Evolutionary conservation across 2,113 vertebrate genomes (phyloP), one percentile per base, ranked within the genome.

Genomic region (Campylomormyrus numenius): DNA sequence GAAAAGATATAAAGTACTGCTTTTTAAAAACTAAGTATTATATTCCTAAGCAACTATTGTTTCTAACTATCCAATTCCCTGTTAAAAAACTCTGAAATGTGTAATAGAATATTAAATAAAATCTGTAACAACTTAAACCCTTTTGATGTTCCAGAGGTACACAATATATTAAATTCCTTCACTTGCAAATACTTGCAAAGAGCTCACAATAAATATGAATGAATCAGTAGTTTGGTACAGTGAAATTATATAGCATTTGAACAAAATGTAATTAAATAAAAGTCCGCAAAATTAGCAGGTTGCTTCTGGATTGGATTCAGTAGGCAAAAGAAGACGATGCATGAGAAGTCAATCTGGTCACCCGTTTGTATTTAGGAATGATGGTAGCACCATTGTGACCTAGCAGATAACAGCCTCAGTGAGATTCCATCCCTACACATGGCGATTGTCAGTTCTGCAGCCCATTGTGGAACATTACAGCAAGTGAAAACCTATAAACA

Each of bases 201-300:
- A 84, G 24, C 90, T 90, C 90, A 93, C 91, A 92, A 94, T 94
- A 94, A 93, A 94, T 94, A 93, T 90, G 91, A 88, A 88, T 77
- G 90, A 91, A 91, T 93, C 91, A 90, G 89, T 90, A 92, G 90
- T 88, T 90, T 91, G 90, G 89, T 91, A 86, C 88, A 87, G 84
- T 90, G 89, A 91, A 92, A 93, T 91, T 89, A 90, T 84, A 92
- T 50, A 91, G 70, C 56, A 91, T 88, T 49, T 90, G 90, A 88
- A 91, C 58, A 92, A 92, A 91, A 92, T 88, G 90, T 89, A 90
- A 66, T 90, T 90, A 91, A 91, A 92, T 91, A 90, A 92, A 56
- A 92, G 62, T 77, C 80, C 31, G 88, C 50, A 52, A 90, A 84
- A 85, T 91, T 84, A 90, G 77, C 90, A 45, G 88, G 87, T 85